Percentiles rank a stretch among this genome's conserved stretches.
phyloP scores from a whole-genome alignment of 1,140 invertebrate species.

The Orussus abietinus region DNA sequence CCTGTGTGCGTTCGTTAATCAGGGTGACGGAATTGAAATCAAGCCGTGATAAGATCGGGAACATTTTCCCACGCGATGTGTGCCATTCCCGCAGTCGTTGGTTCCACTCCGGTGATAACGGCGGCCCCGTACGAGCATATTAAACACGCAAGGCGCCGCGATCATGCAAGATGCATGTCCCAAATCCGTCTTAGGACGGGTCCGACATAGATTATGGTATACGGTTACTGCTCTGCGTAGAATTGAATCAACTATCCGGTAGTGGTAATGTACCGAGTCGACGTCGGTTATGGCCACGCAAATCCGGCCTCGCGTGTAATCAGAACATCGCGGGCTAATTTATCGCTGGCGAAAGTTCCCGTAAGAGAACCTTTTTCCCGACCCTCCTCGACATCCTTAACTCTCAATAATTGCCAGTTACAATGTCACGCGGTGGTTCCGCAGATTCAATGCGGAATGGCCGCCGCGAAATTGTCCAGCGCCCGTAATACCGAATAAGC shows the following conservation, averaged over 20 bases:
- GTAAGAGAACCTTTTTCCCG: no score
- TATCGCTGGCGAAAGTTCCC: no score
- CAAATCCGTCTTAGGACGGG: slow-evolving; percentile 32
- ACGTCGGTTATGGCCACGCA: slow-evolving; percentile 16
- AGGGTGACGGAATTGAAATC: no score
- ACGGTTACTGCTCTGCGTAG: slow-evolving; percentile 23
- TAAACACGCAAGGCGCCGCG: slow-evolving; percentile 19
- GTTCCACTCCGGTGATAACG: slow-evolving; percentile 9
- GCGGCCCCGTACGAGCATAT: slow-evolving; percentile 17
- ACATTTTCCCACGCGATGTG: no score
- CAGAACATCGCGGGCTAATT: no score
- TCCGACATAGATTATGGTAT: slow-evolving; percentile 29
- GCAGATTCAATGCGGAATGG: no score
- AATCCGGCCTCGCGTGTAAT: slow-evolving; percentile 10
- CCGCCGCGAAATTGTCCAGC: no score
- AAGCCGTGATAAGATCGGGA: no score
- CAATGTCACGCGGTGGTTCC: slow-evolving; percentile 20
- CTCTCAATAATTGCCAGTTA: slow-evolving; percentile 21
- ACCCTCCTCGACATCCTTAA: slow-evolving; percentile 6
- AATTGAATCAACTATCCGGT: slow-evolving; percentile 22
- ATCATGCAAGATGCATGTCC: slow-evolving; percentile 26
- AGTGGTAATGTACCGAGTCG: slow-evolving; percentile 14
- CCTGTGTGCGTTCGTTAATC: slow-evolving; percentile 12
- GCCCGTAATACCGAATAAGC: no score
- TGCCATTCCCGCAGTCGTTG: slow-evolving; percentile 2